phyloP scores from a whole-genome alignment of 2,797 vertebrate genomes.

The Argya squamiceps region DNA sequence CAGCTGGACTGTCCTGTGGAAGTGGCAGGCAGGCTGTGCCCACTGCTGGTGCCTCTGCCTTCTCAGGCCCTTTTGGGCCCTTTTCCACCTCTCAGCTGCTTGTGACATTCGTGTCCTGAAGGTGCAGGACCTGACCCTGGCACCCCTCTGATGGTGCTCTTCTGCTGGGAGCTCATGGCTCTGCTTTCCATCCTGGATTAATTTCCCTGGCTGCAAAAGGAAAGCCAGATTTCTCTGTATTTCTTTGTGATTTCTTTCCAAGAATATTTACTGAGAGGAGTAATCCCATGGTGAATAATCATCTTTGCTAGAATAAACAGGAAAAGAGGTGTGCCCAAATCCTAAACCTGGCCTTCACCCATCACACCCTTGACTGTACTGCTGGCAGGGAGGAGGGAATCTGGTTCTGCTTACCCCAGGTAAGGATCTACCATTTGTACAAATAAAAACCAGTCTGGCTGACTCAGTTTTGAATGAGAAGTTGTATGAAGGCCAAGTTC shows the following conservation, averaged over 20 bases:
- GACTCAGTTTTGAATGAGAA: neutral
- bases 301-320: neutral
- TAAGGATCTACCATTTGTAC: neutral
- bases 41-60: neutral
- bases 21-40: neutral
- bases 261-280: neutral
- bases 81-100: neutral
- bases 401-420: neutral
- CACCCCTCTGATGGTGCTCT: neutral
- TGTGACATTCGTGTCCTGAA: neutral
- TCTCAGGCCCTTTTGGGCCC: neutral
- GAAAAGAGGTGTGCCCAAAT: neutral
- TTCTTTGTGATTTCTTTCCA: neutral
- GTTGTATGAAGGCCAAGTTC: neutral
- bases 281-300: neutral
- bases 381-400: neutral
- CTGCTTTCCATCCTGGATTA: neutral
- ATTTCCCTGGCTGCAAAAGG: neutral
- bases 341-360: neutral
- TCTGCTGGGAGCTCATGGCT: neutral
- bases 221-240: neutral
- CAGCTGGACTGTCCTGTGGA: fast-evolving
- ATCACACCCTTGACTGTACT: neutral
- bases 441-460: neutral
- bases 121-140: neutral